Conservation (phyloP, 2,888 invertebrate species). For the Hemithea aestivaria region DNA sequence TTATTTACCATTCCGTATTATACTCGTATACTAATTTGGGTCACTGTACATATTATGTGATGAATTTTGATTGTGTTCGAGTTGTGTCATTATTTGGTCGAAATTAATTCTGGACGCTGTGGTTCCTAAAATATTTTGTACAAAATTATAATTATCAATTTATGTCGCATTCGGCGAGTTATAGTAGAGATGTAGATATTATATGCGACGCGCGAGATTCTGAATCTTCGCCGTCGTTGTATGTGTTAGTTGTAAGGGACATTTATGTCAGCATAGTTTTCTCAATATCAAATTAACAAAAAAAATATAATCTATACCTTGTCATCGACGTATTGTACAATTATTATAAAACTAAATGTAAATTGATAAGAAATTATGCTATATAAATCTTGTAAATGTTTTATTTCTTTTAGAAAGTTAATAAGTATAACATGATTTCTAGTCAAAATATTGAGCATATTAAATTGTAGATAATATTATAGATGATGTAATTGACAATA, state of each 20-base stretch:
- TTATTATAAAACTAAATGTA: constrained; percentile 71
- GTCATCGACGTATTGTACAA: constrained; percentile 75
- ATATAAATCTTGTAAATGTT: constrained; percentile 68
- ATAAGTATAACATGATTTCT: constrained; percentile 77
- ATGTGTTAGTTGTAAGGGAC: constrained; percentile 35
- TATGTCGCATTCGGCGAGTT: constrained; percentile 22
- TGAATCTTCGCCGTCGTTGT: constrained; percentile 51
- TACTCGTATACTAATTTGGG: too few species aligned
- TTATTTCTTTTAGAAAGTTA: constrained; percentile 72
- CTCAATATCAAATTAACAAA: constrained; percentile 41
- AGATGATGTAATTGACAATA: constrained; percentile 77
- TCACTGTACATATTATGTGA: constrained; percentile 38
- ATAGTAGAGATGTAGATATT: constrained; percentile 25
- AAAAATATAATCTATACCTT: constrained; percentile 39
- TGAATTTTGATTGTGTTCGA: constrained; percentile 34
- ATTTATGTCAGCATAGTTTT: constrained; percentile 46
- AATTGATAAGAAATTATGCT: constrained; percentile 72
- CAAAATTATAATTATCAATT: constrained; percentile 28
- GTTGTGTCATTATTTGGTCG: constrained; percentile 34
- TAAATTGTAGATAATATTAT: constrained; percentile 72
- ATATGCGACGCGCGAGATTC: constrained; percentile 41
- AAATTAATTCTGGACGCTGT: constrained; percentile 43
- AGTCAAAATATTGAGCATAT: constrained; percentile 79
- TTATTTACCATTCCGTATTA: constrained; percentile 53
- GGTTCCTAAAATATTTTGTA: constrained; percentile 46